Evolutionary conservation across 2,888 invertebrate genomes (phyloP).

Genomic region (Yponomeuta malinellus): DNA sequence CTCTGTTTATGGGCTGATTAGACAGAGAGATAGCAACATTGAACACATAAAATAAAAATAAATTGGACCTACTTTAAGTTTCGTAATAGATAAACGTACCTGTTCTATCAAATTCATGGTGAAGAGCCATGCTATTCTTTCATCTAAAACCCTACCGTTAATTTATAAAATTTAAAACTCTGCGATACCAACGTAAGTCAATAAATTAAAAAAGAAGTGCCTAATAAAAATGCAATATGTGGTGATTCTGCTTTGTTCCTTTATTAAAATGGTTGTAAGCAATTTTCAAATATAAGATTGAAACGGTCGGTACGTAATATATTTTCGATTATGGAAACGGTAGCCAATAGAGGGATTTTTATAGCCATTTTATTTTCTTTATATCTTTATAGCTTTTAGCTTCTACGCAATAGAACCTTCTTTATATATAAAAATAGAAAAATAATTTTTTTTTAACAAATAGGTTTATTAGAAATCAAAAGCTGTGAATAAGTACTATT

Average conservation of each 20-base stretch:
- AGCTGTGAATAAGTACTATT: too few relatives aligned
- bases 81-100: too few relatives aligned
- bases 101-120: background rate
- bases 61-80: too few relatives aligned
- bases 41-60: too few relatives aligned
- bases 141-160: background rate
- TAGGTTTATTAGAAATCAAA: too few relatives aligned
- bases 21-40: too few relatives aligned
- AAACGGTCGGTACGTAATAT: background rate
- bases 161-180: background rate
- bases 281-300: background rate
- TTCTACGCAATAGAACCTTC: background rate
- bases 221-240: background rate
- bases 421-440: too few relatives aligned
- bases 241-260: conserved; percentile 4
- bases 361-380: background rate
- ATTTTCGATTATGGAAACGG: background rate
- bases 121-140: background rate
- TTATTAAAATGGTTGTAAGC: background rate
- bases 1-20: too few relatives aligned
- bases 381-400: background rate
- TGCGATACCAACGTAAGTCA: too few relatives aligned
- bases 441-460: too few relatives aligned
- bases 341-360: background rate
- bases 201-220: too few relatives aligned